Percentiles rank a stretch among this genome's conserved stretches.
phyloP scores from a whole-genome alignment of 2,113 vertebrate genomes.

The Tichodroma muraria region DNA sequence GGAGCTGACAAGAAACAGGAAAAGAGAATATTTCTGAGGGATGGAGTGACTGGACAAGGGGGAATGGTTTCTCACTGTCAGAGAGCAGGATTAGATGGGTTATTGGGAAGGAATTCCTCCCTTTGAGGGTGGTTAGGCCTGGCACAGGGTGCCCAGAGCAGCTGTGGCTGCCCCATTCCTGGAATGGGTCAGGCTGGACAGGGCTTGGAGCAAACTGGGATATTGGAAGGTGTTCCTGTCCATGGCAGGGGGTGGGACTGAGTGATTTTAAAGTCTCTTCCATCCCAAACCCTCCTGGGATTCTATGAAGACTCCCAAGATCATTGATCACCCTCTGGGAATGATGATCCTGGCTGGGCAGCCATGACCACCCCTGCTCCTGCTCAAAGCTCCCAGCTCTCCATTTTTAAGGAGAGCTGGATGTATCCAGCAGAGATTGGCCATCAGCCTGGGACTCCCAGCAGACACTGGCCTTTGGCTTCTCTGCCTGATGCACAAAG shows the following conservation, averaged over 20 bases:
- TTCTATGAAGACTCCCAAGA: background rate
- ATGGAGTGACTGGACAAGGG: background rate
- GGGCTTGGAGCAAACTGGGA: accelerated
- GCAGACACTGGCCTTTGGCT: background rate
- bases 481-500: accelerated
- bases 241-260: accelerated
- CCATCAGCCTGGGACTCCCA: background rate
- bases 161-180: background rate
- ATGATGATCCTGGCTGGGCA: background rate
- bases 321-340: too few species aligned
- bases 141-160: background rate
- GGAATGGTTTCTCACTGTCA: background rate
- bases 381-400: background rate
- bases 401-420: background rate
- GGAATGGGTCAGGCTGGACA: accelerated
- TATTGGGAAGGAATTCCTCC: accelerated
- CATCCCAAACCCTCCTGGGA: background rate
- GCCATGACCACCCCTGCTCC: background rate
- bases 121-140: accelerated
- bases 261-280: background rate
- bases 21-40: background rate
- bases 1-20: accelerated
- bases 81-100: accelerated
- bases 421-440: background rate
- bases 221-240: background rate